Evolutionary conservation across 2,888 invertebrate species (phyloP).

Genomic region (Gisinianus flammeolus): DNA sequence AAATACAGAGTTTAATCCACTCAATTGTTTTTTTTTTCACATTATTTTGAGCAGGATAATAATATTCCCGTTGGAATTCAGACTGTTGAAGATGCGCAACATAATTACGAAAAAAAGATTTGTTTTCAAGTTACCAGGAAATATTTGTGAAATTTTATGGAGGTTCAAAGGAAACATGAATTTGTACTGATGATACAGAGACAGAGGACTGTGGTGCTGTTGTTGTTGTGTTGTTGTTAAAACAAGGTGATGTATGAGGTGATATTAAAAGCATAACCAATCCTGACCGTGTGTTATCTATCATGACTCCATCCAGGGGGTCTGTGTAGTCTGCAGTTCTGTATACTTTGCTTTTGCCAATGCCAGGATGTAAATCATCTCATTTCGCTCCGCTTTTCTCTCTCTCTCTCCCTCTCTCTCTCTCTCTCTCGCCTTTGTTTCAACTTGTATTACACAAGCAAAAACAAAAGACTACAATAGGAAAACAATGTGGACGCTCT

Average conservation of each 20-base stretch:
- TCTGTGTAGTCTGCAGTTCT: background rate
- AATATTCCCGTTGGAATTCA: no score
- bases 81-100: no score
- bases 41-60: no score
- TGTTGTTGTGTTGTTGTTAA: background rate
- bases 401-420: background rate
- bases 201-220: no score
- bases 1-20: no score
- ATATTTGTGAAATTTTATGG: no score
- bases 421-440: background rate
- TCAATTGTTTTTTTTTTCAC: no score
- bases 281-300: slow-evolving; percentile 20
- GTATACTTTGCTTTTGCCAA: background rate
- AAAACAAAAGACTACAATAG: background rate
- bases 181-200: no score
- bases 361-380: slow-evolving; percentile 28
- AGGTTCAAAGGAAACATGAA: no score
- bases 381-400: slow-evolving; percentile 26
- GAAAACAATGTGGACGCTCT: no score
- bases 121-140: no score
- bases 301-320: slow-evolving; percentile 23
- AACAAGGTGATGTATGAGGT: background rate
- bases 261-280: slow-evolving; percentile 12
- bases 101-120: no score
- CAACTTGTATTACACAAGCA: background rate